Percentiles rank a stretch among this genome's conserved stretches.
These are phyloP conservation scores for Pteromalus puparum DNA, from an alignment of 1,140 invertebrate species.

Conservation along the genomic window DNA sequence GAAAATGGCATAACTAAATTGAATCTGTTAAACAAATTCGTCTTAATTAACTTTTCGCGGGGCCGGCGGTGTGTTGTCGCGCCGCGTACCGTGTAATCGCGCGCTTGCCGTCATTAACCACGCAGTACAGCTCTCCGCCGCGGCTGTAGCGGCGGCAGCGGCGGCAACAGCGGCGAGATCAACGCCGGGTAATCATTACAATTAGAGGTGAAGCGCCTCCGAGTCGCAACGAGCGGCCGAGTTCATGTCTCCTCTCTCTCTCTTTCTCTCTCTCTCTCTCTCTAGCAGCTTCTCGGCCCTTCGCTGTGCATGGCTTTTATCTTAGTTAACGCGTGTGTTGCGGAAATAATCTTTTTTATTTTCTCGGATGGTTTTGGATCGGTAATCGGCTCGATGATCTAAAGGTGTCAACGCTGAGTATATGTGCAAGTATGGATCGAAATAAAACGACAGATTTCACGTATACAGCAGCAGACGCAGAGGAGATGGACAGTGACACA, in stretches of 20 bases:
- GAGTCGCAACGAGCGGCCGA: background rate
- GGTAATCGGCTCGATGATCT: too few species aligned
- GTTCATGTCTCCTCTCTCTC: background rate
- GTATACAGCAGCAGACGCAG: too few species aligned
- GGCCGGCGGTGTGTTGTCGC: background rate
- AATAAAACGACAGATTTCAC: too few species aligned
- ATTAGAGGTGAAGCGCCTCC: background rate
- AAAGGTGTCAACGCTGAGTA: too few species aligned
- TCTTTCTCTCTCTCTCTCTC: background rate
- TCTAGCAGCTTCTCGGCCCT: slow-evolving; percentile 44
- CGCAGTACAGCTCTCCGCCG: background rate
- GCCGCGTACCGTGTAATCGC: background rate
- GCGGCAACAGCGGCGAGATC: slow-evolving; percentile 4
- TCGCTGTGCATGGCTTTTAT: background rate
- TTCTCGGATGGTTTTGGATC: too few species aligned
- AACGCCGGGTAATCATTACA: slow-evolving; percentile 40
- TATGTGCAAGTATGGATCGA: too few species aligned
- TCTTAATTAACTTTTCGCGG: slow-evolving; percentile 50
- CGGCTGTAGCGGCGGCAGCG: background rate
- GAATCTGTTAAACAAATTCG: slow-evolving; percentile 50
- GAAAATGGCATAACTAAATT: slow-evolving; percentile 34
- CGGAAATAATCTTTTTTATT: too few species aligned
- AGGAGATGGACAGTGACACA: too few species aligned
- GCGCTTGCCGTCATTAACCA: slow-evolving; percentile 1
- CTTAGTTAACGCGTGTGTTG: too few species aligned